Evolutionary conservation across 2,797 vertebrate species (phyloP), one percentile per base, ranked within the genome.

Genomic region (Oryzias sinensis): DNA sequence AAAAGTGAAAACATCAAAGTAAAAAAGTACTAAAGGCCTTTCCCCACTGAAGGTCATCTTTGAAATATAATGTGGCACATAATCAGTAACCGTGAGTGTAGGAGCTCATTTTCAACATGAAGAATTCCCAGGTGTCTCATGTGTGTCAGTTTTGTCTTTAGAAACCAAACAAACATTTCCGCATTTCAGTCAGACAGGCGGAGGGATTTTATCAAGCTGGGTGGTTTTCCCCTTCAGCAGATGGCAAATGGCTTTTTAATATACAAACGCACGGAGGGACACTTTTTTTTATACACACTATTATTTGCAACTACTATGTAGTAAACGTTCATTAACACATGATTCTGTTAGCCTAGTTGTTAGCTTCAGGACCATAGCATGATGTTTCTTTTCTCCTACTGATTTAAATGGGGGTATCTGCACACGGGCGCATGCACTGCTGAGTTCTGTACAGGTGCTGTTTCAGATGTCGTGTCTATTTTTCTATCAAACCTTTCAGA

Each of bases 251-350:
- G 8, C 16, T 60, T 65, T 22, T 47, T 60, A 43, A 37, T n/a
- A 72, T 55, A 9, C 20, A 41, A 44, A 63, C 40, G 25, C 62
- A 52, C 48, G 65, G 53, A 74, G 53, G 72, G 59, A 73, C 73
- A 73, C 53, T 79, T 84, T 62, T 84, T 62, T 87, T 83, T 85
- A 86, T 85, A 86, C 87, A 89, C 87, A 85, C 84, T 71, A 85
- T 83, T 13, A 63, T 84, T 80, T 87, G 71, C 76, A 91, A 90
- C 90, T 92, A 92, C 92, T 91, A 84, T 92, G 92, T 92, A 93
- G 92, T 92, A 92, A 85, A 71, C 86, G 82, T 89, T 77, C 85
- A n/a, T 20, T 43, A 81, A 79, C 67, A 82, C 59, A 60, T 60
- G 58, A 65, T 73, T 63, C 61, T 65, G 67, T 85, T 81, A 74